Conservation (phyloP, 1,140 invertebrate species). For the Eumeta japonica region DNA sequence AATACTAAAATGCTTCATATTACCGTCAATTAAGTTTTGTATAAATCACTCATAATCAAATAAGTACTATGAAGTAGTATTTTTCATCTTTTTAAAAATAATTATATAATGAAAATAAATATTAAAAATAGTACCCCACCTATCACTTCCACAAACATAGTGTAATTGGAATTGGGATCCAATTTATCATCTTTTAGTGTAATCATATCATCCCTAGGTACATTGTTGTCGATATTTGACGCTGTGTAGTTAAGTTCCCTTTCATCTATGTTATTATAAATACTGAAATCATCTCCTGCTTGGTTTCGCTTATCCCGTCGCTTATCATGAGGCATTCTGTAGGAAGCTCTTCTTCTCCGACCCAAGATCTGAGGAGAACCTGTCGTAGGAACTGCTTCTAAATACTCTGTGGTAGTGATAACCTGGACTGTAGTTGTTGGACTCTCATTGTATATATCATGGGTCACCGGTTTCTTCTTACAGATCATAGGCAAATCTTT, state of each 20-base stretch:
- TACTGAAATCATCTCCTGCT: too few relatives aligned
- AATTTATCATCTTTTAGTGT: conserved; percentile 68
- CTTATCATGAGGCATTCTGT: conserved; percentile 23
- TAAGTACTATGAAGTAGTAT: too few relatives aligned
- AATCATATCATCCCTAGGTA: conserved; percentile 15
- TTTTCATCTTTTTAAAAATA: too few relatives aligned
- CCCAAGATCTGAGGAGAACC: too few relatives aligned
- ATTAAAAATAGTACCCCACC: too few relatives aligned
- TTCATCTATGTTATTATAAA: not conserved
- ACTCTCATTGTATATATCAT: conserved; percentile 7
- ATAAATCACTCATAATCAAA: too few relatives aligned
- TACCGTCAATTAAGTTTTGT: too few relatives aligned
- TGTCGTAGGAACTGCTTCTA: too few relatives aligned
- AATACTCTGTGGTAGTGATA: too few relatives aligned
- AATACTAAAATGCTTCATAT: too few relatives aligned
- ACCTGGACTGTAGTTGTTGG: too few relatives aligned
- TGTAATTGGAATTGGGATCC: conserved; percentile 76
- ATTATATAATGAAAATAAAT: too few relatives aligned
- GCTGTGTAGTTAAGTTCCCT: not conserved
- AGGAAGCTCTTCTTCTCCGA: not conserved
- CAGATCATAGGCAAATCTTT: conserved; percentile 17
- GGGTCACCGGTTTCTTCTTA: not conserved
- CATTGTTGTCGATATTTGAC: not conserved
- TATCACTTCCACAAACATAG: conserved; percentile 78
- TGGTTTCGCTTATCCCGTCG: conserved; percentile 21